Base-by-base conservation (phyloP, 1,140 invertebrate species). In the Trichomalopsis sarcophagae region DNA sequence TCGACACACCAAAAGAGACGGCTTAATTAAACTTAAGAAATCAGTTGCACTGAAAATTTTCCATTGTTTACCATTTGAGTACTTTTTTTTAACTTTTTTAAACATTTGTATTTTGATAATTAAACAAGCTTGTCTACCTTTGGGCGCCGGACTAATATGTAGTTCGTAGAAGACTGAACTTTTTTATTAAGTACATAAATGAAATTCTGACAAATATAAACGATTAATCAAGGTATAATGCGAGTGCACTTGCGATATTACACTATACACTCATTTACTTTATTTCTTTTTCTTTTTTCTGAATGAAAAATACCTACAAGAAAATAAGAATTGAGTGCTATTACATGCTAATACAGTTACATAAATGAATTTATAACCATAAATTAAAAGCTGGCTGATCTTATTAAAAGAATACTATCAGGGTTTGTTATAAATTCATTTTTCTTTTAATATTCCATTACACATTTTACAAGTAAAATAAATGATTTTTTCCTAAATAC, bases 1-100 rank as follows among this genome's bases (percentile, higher is more conserved):
- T 5, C 66, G 44, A 1, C 66, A 87, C 6, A 91, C 47, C 9
- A 82, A 66, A 23, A 91, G 86, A 17, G 74, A 87, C 0, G 88
- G 88, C 9, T 55, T 74, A 85, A 90, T 88, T 17, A 91, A 47
- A 78, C 36, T 71, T 47, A 36, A 4, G 30, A 84, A 84, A 71
- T 84, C 36, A n/a, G 13, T 62, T 10, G 80, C 21, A 30, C 21
- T 47, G 9, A 81, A 73, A 71, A 73, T 27, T 23, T 44, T 62
- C 33, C 62, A 69, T n/a, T 80, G 47, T 80, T 80, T 69, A 66
- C n/a, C n/a, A 55, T 55, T 74, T 55, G 40, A 47, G 9, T 21
- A 10, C 9, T 36, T 74, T 74, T 1, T 36, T 4, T 40, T 21
- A 33, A 74, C 40, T 62, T 62, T 62, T 17, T 62, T 50, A 50